These are phyloP conservation scores for Megaceryle torquata DNA, from an alignment of 2,113 vertebrate genomes.

Conservation along the genomic window DNA sequence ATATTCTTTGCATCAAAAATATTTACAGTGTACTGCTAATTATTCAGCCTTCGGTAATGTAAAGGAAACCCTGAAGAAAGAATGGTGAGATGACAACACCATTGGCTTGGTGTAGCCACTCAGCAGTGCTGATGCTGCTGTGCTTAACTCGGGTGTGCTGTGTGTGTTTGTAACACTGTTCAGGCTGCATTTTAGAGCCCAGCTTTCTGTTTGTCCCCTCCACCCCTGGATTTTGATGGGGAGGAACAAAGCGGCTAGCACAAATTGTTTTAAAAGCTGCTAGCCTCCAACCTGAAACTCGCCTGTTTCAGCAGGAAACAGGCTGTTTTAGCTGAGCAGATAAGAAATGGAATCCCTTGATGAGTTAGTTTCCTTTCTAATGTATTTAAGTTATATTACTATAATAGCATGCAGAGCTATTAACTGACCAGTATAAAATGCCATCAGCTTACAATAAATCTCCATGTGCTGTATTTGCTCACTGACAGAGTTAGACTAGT, in stretches of 20 bases:
- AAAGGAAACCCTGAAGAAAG: neutral
- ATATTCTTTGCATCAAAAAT: neutral
- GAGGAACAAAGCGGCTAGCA: neutral
- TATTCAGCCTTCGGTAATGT: neutral
- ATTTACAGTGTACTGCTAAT: neutral
- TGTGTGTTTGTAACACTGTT: no score
- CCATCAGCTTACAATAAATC: neutral
- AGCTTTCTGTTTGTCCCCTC: neutral
- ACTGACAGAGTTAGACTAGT: neutral
- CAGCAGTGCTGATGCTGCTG: neutral
- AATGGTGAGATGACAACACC: neutral
- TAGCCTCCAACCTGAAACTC: neutral
- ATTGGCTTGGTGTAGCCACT: neutral
- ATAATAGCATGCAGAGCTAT: neutral
- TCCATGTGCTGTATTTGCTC: neutral
- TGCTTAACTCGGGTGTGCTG: accelerated
- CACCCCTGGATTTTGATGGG: neutral
- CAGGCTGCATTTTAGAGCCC: neutral
- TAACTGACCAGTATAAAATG: neutral
- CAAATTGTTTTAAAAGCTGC: neutral
- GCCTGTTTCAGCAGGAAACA: neutral
- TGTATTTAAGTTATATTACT: neutral
- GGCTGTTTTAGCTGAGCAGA: neutral
- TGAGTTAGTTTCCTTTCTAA: neutral
- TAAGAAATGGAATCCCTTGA: neutral